These are phyloP conservation scores for Trissoscelio sp. DNA, from an alignment of 2,888 invertebrate genomes.

Conservation along the genomic window DNA sequence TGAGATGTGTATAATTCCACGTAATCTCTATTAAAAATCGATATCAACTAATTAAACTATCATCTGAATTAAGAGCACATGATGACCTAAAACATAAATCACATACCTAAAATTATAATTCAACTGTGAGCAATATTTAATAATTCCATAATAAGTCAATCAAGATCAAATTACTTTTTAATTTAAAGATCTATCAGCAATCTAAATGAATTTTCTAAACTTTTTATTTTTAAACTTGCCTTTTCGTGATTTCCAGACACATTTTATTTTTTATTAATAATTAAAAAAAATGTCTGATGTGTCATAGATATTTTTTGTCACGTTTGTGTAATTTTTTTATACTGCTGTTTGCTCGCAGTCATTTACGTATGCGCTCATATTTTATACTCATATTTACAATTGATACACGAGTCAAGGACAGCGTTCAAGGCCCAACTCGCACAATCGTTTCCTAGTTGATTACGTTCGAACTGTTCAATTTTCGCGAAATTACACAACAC, in stretches of 20 bases:
- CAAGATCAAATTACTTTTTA: no score
- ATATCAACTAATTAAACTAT: background rate
- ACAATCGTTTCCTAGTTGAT: constrained; percentile 67
- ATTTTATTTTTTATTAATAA: no score
- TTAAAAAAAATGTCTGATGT: no score
- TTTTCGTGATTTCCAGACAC: no score
- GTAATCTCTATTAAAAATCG: background rate
- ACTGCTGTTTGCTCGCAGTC: constrained; percentile 18
- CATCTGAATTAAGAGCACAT: background rate
- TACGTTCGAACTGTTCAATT: constrained; percentile 39
- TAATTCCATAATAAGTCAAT: no score
- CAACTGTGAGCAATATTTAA: no score
- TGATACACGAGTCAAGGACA: constrained; percentile 67
- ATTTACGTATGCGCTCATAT: constrained; percentile 45
- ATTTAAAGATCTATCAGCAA: no score
- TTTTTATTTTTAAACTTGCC: no score
- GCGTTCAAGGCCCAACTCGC: constrained; percentile 57
- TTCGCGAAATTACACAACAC: constrained; percentile 40
- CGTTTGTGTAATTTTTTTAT: constrained; percentile 36
- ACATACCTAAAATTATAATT: no score
- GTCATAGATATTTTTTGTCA: no score
- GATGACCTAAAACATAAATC: background rate
- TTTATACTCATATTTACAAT: constrained; percentile 58
- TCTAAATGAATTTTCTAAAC: no score
- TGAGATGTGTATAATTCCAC: no score